Evolutionary conservation across 35 echinoderm and acorn worm species (phyloP).

Genomic region (Heliocidaris tuberculata): DNA sequence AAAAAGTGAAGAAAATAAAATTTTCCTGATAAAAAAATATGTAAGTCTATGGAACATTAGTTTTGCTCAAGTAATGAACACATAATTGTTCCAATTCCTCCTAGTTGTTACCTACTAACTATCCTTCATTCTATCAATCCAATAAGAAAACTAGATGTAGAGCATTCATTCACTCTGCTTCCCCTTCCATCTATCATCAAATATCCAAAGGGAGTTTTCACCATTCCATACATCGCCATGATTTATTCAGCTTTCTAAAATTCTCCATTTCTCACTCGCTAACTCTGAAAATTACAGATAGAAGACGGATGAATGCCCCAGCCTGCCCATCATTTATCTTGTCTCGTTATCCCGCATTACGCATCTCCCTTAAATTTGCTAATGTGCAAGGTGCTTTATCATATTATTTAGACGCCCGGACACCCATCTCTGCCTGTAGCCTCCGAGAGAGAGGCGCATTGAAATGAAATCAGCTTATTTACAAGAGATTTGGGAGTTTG

Average conservation of each 20-base stretch:
- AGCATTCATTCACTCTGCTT: neutral
- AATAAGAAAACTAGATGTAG: neutral
- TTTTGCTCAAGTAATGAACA: neutral
- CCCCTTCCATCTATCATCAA: neutral
- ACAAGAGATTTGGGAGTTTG: slow-evolving; percentile 8
- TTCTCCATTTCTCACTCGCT: neutral
- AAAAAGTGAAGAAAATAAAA: too few species aligned
- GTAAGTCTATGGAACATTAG: neutral
- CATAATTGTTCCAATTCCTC: neutral
- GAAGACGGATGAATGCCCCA: neutral
- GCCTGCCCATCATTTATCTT: slow-evolving; percentile 15
- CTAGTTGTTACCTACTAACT: neutral
- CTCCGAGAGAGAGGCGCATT: neutral
- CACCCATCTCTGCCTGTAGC: neutral
- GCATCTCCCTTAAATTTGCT: neutral
- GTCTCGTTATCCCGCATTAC: slow-evolving; percentile 1
- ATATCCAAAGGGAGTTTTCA: neutral
- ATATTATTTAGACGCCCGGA: neutral
- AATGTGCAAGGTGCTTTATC: neutral
- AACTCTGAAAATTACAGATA: neutral
- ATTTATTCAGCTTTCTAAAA: slow-evolving; percentile 19
- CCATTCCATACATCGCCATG: neutral
- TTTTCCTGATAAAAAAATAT: too few species aligned
- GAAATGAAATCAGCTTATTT: slow-evolving; percentile 12
- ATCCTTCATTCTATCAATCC: neutral